Evolutionary conservation across 2,113 vertebrate genomes (phyloP).

Genomic region (Candoia aspera): DNA sequence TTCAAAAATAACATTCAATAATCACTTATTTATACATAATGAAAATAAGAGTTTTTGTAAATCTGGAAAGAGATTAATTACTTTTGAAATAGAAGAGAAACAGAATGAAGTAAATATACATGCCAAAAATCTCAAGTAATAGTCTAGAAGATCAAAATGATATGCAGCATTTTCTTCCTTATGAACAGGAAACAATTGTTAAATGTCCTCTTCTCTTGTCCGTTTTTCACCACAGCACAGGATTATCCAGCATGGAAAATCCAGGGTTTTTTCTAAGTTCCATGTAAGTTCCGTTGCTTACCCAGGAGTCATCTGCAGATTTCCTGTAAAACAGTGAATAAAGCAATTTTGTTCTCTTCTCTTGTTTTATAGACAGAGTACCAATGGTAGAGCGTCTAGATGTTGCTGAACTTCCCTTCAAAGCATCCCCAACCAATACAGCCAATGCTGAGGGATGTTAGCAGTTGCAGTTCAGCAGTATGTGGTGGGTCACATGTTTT

Average conservation of each 20-base stretch:
- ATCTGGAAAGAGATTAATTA: conserved; percentile 70
- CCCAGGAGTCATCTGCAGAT: conserved; percentile 88
- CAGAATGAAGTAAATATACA: conserved; percentile 51
- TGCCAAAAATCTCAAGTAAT: conserved; percentile 60
- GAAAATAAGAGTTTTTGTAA: conserved; percentile 66
- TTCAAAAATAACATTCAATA: conserved; percentile 64
- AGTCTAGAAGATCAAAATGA: conserved; percentile 46
- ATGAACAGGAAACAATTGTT: conserved; percentile 28
- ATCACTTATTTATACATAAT: conserved; percentile 74
- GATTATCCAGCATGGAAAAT: conserved; percentile 86
- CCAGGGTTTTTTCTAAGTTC: conserved; percentile 87
- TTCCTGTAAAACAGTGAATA: conserved; percentile 78
- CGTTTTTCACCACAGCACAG: conserved; percentile 86
- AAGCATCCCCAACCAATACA: background rate
- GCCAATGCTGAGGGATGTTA: background rate
- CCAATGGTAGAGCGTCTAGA: background rate
- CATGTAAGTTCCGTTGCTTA: conserved; percentile 93
- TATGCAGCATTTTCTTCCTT: conserved; percentile 43
- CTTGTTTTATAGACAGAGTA: background rate
- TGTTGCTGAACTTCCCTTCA: background rate
- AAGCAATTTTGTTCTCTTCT: background rate
- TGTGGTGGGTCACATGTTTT: background rate
- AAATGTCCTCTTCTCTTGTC: conserved; percentile 38
- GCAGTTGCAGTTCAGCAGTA: background rate
- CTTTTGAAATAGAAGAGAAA: conserved; percentile 61